phyloP scores from a whole-genome alignment of 2,797 vertebrate species.

The Oreonectes daqikongensis region DNA sequence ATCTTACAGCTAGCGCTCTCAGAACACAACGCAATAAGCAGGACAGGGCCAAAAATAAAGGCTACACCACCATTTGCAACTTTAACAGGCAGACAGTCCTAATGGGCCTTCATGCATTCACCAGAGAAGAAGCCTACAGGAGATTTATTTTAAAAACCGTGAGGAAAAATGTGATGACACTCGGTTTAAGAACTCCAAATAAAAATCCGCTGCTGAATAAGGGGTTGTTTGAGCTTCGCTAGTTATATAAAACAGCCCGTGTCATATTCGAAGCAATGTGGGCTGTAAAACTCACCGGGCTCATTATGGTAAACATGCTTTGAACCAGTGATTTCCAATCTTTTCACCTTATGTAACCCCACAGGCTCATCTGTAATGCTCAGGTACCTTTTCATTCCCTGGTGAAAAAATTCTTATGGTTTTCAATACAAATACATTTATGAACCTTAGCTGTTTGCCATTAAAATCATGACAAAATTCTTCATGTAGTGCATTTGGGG shows the following conservation, averaged over 20 bases:
- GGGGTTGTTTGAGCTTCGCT: conserved; percentile 5
- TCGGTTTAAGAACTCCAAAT: conserved; percentile 2
- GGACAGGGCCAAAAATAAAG: conserved; percentile 51
- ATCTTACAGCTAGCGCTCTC: conserved; percentile 31
- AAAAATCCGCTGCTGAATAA: conserved; percentile 26
- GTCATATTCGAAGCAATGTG: not conserved
- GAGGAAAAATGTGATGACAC: conserved; percentile 37
- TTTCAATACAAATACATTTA: not conserved
- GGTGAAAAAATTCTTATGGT: not conserved
- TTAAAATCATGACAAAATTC: too few relatives aligned
- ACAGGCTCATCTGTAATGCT: not conserved
- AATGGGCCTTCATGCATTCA: conserved; percentile 42
- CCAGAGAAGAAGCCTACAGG: conserved; percentile 33
- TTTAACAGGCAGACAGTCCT: conserved; percentile 32
- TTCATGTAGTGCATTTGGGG: too few relatives aligned
- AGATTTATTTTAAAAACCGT: conserved; percentile 36
- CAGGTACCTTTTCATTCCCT: not conserved
- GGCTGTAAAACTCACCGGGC: not conserved
- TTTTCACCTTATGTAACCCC: not conserved
- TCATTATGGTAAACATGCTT: not conserved
- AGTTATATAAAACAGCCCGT: conserved; percentile 4
- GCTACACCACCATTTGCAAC: conserved; percentile 47
- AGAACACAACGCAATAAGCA: conserved; percentile 30
- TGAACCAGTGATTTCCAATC: not conserved
- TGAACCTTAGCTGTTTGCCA: not conserved